Conservation (phyloP, 2,797 vertebrate genomes). For the Tenualosa thibaudeaui region DNA sequence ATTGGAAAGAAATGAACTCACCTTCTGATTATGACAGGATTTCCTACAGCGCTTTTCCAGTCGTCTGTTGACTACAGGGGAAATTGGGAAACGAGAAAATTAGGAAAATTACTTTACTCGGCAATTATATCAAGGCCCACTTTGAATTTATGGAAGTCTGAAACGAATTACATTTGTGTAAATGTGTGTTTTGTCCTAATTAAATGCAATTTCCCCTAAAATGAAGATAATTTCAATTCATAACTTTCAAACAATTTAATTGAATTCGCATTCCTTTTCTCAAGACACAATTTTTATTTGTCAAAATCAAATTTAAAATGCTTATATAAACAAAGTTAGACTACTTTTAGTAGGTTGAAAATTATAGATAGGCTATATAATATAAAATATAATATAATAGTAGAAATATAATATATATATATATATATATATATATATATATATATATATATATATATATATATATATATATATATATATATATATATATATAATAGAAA, state of each 20-base stretch:
- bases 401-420: too few species aligned
- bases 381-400: background rate
- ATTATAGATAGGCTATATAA: background rate
- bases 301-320: background rate
- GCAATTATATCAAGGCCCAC: background rate
- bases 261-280: background rate
- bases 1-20: constrained; percentile 13
- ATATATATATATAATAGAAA: too few species aligned
- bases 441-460: too few species aligned
- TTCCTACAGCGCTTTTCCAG: background rate
- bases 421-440: too few species aligned
- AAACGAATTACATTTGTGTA: constrained; percentile 2
- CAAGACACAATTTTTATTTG: background rate
- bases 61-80: constrained; percentile 2
- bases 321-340: background rate
- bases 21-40: background rate
- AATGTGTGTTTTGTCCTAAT: background rate
- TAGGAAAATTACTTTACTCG: background rate
- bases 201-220: background rate
- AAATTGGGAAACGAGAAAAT: constrained; percentile 18
- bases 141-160: background rate
- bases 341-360: background rate
- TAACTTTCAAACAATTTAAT: background rate
- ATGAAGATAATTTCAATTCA: background rate
- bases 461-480: too few species aligned